phyloP scores from a whole-genome alignment of 2,113 vertebrate genomes.

The Oreotragus oreotragus region DNA sequence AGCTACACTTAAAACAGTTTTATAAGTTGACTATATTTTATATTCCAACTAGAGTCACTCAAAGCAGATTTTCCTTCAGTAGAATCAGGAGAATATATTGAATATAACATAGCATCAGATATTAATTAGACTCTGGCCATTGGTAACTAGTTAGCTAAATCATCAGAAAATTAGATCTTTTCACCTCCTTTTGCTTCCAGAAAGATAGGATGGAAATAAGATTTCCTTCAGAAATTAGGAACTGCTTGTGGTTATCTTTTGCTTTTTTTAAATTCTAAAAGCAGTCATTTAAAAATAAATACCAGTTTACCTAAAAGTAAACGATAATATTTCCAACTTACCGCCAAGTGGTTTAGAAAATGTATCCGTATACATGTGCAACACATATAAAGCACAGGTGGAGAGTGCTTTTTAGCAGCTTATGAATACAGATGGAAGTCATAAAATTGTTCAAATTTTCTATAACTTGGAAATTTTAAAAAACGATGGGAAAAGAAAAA shows the following conservation, averaged over 20 bases:
- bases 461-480: neutral
- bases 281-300: neutral
- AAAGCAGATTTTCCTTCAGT: neutral
- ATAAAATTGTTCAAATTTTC: neutral
- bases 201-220: neutral
- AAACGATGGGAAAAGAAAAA: neutral
- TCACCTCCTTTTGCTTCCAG: neutral
- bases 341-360: neutral
- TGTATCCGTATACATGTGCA: neutral
- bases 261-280: neutral
- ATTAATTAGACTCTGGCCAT: neutral
- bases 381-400: neutral
- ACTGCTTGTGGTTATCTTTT: neutral
- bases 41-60: neutral
- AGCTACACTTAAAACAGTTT: neutral
- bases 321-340: neutral
- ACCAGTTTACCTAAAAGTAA: neutral
- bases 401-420: neutral
- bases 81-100: neutral
- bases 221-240: neutral
- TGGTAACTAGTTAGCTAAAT: neutral
- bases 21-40: neutral
- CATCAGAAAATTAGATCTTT: neutral
- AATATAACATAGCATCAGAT: neutral
- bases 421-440: neutral